phyloP scores from a whole-genome alignment of 2,113 vertebrate genomes.

The Henicopernis longicauda region DNA sequence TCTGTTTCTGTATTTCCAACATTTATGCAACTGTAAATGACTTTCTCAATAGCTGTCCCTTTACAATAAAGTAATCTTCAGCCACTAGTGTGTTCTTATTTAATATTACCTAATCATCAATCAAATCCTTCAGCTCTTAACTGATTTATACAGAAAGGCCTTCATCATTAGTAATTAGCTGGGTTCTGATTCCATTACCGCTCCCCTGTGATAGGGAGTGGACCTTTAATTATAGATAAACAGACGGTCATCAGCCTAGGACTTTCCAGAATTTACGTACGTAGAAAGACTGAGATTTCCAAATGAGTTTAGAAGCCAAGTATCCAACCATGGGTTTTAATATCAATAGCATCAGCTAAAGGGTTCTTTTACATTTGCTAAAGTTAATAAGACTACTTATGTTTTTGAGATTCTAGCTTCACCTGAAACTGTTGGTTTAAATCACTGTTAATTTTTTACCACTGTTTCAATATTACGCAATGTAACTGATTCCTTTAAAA shows the following conservation, averaged over 20 bases:
- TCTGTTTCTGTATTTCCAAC: neutral
- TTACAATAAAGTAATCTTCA: slow-evolving; percentile 43
- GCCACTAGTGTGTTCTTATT: neutral
- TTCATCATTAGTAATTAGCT: neutral
- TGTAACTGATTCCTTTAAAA: neutral
- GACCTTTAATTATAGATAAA: neutral
- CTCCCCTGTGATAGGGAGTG: neutral
- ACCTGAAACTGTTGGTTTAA: neutral
- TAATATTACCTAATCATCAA: neutral
- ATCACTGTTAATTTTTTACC: slow-evolving; percentile 48
- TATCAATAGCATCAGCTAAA: neutral
- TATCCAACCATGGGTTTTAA: neutral
- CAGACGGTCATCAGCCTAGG: neutral
- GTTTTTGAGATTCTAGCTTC: neutral
- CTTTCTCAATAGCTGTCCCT: neutral
- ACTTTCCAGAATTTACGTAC: neutral
- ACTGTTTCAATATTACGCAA: slow-evolving; percentile 50
- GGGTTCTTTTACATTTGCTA: neutral
- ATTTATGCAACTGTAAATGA: neutral
- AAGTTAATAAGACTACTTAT: neutral
- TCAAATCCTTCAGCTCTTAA: neutral
- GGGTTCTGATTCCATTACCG: neutral
- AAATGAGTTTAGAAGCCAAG: neutral
- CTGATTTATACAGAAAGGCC: neutral
- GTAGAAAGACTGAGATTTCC: neutral